These are phyloP conservation scores for Chloroceryle amazona DNA, from an alignment of 2,797 vertebrate species.

Conservation along the genomic window DNA sequence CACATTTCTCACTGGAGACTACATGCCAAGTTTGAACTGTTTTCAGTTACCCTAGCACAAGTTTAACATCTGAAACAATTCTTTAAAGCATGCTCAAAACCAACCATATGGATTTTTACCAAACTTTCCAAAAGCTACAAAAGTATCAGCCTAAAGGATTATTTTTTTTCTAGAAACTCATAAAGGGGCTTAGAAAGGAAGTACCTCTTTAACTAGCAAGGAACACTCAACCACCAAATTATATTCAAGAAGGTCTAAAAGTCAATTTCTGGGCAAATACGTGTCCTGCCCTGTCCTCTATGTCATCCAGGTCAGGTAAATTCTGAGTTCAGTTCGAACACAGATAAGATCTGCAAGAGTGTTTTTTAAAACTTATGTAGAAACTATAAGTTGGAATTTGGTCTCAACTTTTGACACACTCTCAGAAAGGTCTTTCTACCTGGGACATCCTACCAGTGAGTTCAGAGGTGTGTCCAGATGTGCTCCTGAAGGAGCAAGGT, in stretches of 20 bases:
- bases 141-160: conserved; percentile 46
- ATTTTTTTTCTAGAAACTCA: conserved; percentile 36
- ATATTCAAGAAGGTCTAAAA: neutral
- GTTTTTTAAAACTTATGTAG: neutral
- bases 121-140: conserved; percentile 62
- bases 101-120: conserved; percentile 69
- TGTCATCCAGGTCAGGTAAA: neutral
- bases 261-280: neutral
- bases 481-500: neutral
- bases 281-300: neutral
- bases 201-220: conserved; percentile 12
- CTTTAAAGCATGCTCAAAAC: conserved; percentile 60
- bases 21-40: conserved; percentile 66
- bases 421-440: neutral
- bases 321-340: neutral
- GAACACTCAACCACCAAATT: neutral
- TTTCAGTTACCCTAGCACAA: conserved; percentile 71
- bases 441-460: neutral
- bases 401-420: neutral
- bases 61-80: conserved; percentile 72
- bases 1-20: conserved; percentile 68
- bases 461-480: neutral
- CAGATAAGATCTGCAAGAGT: fast-evolving
- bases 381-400: neutral
- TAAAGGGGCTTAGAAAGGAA: conserved; percentile 61